A percentile compares a stretch with the other conserved stretches of the same genome.
phyloP scores from a whole-genome alignment of 2,113 vertebrate species.

The Oceanodroma tethys region DNA sequence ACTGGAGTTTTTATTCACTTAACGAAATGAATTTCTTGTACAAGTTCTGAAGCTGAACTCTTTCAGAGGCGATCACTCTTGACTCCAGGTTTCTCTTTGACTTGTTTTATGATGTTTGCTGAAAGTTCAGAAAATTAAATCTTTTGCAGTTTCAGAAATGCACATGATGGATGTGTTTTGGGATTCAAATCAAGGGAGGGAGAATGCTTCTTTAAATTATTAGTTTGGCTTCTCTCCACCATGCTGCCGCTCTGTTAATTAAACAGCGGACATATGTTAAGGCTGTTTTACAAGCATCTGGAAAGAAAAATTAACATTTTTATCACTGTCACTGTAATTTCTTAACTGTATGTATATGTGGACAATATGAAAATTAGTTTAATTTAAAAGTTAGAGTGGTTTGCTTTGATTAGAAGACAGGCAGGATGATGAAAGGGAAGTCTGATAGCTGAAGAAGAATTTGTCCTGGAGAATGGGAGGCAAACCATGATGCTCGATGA shows the following conservation, averaged over 20 bases:
- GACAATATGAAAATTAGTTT: constrained; percentile 69
- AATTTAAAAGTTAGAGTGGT: constrained; percentile 54
- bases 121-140: constrained; percentile 76
- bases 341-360: constrained; percentile 65
- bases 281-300: constrained; percentile 76
- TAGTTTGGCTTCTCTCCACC: constrained; percentile 73
- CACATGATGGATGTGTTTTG: constrained; percentile 72
- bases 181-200: constrained; percentile 68
- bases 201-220: constrained; percentile 74
- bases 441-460: neutral
- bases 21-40: constrained; percentile 15
- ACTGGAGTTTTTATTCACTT: constrained; percentile 27
- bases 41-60: constrained; percentile 38
- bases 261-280: constrained; percentile 76
- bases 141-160: constrained; percentile 69
- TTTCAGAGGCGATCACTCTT: constrained; percentile 26
- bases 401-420: constrained; percentile 53
- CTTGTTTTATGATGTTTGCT: constrained; percentile 73
- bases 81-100: constrained; percentile 63
- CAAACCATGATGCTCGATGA: fast-evolving
- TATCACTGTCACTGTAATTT: constrained; percentile 75
- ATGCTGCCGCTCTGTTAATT: constrained; percentile 73
- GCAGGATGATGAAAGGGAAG: neutral
- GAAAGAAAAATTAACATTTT: constrained; percentile 77
- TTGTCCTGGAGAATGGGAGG: neutral